Base-by-base conservation (phyloP, 1,140 invertebrate species). In the Camponotus floridanus region DNA sequence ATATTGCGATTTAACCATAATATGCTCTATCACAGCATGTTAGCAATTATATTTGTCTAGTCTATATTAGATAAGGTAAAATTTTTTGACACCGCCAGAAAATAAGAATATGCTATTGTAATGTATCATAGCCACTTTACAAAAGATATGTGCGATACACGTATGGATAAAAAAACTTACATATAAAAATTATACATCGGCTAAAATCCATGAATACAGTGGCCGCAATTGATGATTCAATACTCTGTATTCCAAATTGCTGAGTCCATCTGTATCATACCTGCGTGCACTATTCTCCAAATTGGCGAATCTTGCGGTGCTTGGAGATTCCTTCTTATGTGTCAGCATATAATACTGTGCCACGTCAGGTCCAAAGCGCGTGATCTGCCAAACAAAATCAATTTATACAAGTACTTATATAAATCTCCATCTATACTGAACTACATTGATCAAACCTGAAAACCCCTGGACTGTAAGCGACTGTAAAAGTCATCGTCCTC, bases 401-500 rank as follows among this genome's bases (percentile, higher is more conserved):
- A 33, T 26, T 33, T 51, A 1, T 57, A 26, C 26, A 74, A 65
- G 1, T 33, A 33, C n/a, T 6, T 39, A 21, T 48, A 64, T 55
- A 33, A 67, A 18, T 62, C 31, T 8, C n/a, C 9, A 13, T 76
- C 51, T 42, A 45, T 31, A 42, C 36, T 15, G 13, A 15, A 7
- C 3, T 26, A 39, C 3, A n/a, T 7, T 15, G 4, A 80, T 65
- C 21, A 79, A 91, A 94, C 94, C 87, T 92, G 91, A 33, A 95
- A 91, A 18, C 93, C 94, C 87, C 91, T 93, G n/a, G 90, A 92
- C 79, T 95, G 93, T 21, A 95, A 81, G 86, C 95, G 87, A 87
- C 91, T 93, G 89, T 97, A 98, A 92, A 99, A 97, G 94, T 99
- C 98, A 95, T 99, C 98, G 94, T 99, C 98, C 95, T 99, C 98